These are phyloP conservation scores for Zoanthus sansibaricus DNA, from an alignment of 92 coral and sea anemone species.

Conservation along the genomic window DNA sequence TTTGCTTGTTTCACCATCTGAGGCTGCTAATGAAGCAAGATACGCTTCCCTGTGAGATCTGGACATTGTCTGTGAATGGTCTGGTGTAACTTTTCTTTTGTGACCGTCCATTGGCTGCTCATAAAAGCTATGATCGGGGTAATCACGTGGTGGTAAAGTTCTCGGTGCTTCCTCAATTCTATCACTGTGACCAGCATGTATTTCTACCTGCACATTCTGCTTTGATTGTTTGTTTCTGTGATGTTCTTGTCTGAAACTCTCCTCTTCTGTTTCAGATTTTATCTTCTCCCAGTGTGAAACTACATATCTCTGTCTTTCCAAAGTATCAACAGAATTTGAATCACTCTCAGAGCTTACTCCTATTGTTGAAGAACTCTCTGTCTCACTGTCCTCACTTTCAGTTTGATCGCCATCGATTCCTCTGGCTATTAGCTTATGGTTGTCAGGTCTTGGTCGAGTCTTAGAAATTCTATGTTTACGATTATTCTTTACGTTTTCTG, in stretches of 20 bases:
- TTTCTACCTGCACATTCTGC: slow-evolving; percentile 43
- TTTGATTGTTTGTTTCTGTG: slow-evolving; percentile 15
- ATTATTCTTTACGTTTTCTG: slow-evolving; percentile 49
- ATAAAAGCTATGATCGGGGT: slow-evolving; percentile 67
- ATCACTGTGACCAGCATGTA: slow-evolving; percentile 25
- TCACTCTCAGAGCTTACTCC: slow-evolving; percentile 37
- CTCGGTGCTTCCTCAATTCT: slow-evolving; percentile 53
- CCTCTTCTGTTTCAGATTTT: slow-evolving; percentile 40
- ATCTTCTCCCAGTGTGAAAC: slow-evolving; percentile 40
- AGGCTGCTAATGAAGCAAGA: slow-evolving; percentile 83
- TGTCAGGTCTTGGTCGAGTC: slow-evolving; percentile 85
- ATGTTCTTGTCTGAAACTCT: not conserved
- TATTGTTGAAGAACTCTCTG: not conserved
- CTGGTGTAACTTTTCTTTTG: not conserved
- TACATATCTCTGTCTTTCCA: slow-evolving; percentile 36
- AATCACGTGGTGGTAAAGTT: slow-evolving; percentile 46
- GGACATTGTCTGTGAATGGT: slow-evolving; percentile 71
- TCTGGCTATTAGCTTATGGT: slow-evolving; percentile 89
- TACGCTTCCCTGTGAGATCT: slow-evolving; percentile 90
- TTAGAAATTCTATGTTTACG: slow-evolving; percentile 63
- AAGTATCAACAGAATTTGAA: slow-evolving; percentile 19
- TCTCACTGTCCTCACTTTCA: slow-evolving; percentile 5
- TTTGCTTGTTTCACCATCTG: slow-evolving; percentile 17
- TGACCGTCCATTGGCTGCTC: slow-evolving; percentile 79
- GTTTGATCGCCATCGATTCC: slow-evolving; percentile 84